A percentile compares a stretch with the other conserved stretches of the same genome.
Evolutionary conservation across 2,888 invertebrate genomes (phyloP).

Genomic region (Oxyteleia sp.): DNA sequence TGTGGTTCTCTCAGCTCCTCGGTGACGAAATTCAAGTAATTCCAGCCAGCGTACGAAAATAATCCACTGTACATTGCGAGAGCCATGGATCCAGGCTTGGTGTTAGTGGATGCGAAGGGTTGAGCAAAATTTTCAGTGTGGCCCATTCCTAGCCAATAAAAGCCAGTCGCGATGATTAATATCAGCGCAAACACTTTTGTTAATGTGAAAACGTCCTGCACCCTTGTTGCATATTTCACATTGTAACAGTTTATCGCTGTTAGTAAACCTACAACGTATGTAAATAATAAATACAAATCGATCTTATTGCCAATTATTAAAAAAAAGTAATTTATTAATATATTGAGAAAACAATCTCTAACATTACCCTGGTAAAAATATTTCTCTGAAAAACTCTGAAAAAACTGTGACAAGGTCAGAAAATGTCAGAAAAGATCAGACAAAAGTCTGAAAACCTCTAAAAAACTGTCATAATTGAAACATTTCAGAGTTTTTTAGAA

Average conservation of each 20-base stretch:
- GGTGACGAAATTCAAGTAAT: constrained; percentile 97
- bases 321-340: no score
- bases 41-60: constrained; percentile 98
- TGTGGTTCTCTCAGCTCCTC: constrained; percentile 96
- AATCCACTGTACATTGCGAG: constrained; percentile 97
- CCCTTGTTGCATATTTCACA: constrained; percentile 97
- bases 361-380: no score
- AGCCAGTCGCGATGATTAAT: constrained; percentile 94
- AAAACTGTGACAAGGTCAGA: no score
- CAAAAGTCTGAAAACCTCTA: no score
- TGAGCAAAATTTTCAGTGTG: constrained; percentile 92
- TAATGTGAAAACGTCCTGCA: constrained; percentile 97
- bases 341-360: no score
- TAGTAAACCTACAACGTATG: constrained; percentile 91
- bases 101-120: constrained; percentile 83
- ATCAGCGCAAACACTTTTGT: constrained; percentile 96
- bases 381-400: no score
- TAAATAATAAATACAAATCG: no score
- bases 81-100: constrained; percentile 93
- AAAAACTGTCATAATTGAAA: no score
- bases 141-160: constrained; percentile 90
- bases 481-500: no score
- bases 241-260: constrained; percentile 98
- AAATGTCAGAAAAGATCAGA: no score
- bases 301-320: no score